phyloP scores from a whole-genome alignment of 2,113 vertebrate species.

The Psilopsiagon aurifrons region DNA sequence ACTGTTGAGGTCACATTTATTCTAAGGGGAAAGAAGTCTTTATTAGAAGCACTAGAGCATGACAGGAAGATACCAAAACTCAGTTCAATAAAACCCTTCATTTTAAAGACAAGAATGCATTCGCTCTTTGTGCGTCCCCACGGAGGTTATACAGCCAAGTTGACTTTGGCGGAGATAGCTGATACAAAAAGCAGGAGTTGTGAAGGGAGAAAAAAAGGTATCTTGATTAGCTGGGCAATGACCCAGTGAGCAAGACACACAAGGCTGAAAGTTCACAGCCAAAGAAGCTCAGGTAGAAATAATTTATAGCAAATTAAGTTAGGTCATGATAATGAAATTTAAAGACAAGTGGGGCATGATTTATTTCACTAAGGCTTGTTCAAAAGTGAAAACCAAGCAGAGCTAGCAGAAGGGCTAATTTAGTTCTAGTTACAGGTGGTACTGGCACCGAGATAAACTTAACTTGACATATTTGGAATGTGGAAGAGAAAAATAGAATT shows the following conservation, averaged over 20 bases:
- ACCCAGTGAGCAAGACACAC: conserved; percentile 13
- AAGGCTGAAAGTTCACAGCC: conserved; percentile 8
- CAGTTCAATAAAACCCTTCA: conserved; percentile 1
- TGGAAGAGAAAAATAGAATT: not conserved
- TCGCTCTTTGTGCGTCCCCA: not conserved
- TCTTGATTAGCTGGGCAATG: conserved; percentile 47
- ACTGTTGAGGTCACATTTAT: not conserved
- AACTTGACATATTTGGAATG: not conserved
- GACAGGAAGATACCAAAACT: not conserved
- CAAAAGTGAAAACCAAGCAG: conserved; percentile 35
- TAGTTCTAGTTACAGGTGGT: not conserved
- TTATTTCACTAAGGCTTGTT: conserved; percentile 40
- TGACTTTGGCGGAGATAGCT: conserved; percentile 17
- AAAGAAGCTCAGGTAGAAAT: conserved; percentile 54
- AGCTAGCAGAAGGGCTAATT: conserved; percentile 19
- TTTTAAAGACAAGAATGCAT: conserved; percentile 28
- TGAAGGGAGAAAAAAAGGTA: not conserved
- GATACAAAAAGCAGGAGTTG: conserved; percentile 33
- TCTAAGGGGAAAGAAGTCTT: conserved; percentile 15
- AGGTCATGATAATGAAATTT: conserved; percentile 55
- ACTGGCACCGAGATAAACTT: not conserved
- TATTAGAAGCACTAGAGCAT: not conserved
- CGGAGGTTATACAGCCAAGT: not conserved
- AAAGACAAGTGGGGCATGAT: conserved; percentile 35
- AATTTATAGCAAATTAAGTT: conserved; percentile 58